Evolutionary conservation across 2,113 vertebrate species (phyloP).

Genomic region (Bubo bubo): DNA sequence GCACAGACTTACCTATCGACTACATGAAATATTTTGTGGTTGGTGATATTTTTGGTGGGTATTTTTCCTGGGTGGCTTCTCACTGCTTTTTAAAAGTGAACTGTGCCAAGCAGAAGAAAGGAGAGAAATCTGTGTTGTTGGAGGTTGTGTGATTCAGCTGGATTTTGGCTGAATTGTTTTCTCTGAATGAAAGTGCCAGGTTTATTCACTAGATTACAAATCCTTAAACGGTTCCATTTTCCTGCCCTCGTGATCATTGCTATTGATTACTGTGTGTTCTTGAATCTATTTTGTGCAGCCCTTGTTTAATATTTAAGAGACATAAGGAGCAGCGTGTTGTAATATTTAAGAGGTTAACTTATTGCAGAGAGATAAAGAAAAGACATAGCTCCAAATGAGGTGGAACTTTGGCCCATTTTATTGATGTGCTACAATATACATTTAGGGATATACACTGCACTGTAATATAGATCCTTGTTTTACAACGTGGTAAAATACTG

Average conservation of each 20-base stretch:
- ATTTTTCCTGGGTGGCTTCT: neutral
- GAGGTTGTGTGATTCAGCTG: neutral
- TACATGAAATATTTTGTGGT: neutral
- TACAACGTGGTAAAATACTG: neutral
- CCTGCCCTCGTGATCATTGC: constrained; percentile 40
- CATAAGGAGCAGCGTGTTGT: constrained; percentile 42
- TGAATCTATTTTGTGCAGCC: constrained; percentile 55
- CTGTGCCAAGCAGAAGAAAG: neutral
- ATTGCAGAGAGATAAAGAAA: constrained; percentile 35
- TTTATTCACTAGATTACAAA: constrained; percentile 55
- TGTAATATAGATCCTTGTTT: neutral
- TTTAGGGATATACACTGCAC: neutral
- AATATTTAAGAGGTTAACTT: constrained; percentile 71
- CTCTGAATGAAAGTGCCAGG: neutral
- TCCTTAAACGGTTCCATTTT: constrained; percentile 48
- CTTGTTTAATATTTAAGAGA: constrained; percentile 73
- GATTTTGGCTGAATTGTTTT: constrained; percentile 21
- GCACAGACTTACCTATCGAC: neutral
- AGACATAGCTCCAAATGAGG: constrained; percentile 7
- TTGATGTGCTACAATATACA: neutral
- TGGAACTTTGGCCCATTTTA: constrained; percentile 25
- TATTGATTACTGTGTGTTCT: constrained; percentile 62
- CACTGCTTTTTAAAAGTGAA: neutral
- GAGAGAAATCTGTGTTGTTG: neutral
- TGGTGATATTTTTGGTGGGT: neutral